Evolutionary conservation across 2,888 invertebrate species (phyloP).

Genomic region (Elmis aenea): DNA sequence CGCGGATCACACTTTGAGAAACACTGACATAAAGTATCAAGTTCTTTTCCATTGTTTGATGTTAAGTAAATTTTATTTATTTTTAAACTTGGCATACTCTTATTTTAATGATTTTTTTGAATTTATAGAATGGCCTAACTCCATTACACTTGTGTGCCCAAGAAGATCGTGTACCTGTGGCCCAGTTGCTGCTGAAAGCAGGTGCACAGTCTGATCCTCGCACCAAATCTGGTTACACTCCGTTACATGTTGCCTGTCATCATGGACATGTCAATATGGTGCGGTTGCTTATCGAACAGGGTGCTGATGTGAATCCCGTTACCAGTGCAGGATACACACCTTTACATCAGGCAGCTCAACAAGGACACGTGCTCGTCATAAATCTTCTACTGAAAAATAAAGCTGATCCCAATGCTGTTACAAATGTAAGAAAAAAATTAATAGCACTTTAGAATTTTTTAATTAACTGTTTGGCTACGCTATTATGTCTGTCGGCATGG

Average conservation of each 20-base stretch:
- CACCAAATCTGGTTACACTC: constrained; percentile 87
- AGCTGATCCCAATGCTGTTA: constrained; percentile 92
- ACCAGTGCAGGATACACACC: constrained; percentile 87
- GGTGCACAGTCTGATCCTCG: constrained; percentile 69
- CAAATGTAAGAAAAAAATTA: constrained; percentile 76
- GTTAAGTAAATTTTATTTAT: too few species aligned
- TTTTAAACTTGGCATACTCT: too few species aligned
- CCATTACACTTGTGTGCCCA: constrained; percentile 93
- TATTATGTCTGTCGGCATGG: background rate
- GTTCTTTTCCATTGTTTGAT: too few species aligned
- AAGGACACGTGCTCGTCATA: constrained; percentile 94
- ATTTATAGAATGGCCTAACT: constrained; percentile 74
- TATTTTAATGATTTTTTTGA: too few species aligned
- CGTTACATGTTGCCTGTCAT: constrained; percentile 94
- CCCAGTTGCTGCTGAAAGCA: constrained; percentile 71
- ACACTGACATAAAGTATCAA: too few species aligned
- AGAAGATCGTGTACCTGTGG: constrained; percentile 86
- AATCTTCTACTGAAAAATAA: constrained; percentile 86
- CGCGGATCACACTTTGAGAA: too few species aligned
- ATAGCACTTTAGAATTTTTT: too few species aligned
- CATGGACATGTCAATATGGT: constrained; percentile 94
- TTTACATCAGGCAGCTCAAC: constrained; percentile 96
- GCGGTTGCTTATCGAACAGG: constrained; percentile 79
- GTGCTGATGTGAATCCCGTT: constrained; percentile 78
- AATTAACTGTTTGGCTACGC: background rate